Conservation (phyloP, 30 jellyfish, hydroid and myxozoan species). For the Chrysaora quinquecirrha region DNA sequence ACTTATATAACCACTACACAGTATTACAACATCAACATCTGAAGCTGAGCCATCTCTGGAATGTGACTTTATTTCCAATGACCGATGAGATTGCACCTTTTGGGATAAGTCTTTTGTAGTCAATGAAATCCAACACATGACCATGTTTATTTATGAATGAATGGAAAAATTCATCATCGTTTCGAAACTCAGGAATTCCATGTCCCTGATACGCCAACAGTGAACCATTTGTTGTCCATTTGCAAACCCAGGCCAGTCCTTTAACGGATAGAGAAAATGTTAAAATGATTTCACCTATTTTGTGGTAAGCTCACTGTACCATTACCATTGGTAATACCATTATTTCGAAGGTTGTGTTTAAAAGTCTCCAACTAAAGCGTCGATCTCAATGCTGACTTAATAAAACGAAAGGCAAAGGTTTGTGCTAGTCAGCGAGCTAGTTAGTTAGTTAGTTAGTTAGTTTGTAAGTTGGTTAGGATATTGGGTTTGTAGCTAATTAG, state of each 20-base stretch:
- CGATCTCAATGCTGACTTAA: too few species aligned
- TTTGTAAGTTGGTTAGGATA: too few species aligned
- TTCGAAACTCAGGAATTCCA: slow-evolving; percentile 92
- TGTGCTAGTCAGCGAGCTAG: too few species aligned
- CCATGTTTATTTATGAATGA: slow-evolving; percentile 92
- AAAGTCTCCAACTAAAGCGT: too few species aligned
- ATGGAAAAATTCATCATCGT: slow-evolving; percentile 68
- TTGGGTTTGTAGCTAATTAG: too few species aligned
- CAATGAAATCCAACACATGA: slow-evolving; percentile 82
- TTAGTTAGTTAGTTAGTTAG: too few species aligned
- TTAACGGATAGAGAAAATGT: too few species aligned
- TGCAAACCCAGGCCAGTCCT: slow-evolving; percentile 95
- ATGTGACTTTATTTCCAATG: slow-evolving; percentile 39
- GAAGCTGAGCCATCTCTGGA: slow-evolving; percentile 64
- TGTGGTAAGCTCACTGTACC: too few species aligned
- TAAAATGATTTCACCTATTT: too few species aligned
- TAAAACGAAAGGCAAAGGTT: too few species aligned
- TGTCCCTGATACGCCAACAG: slow-evolving; percentile 93
- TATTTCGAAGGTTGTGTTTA: too few species aligned
- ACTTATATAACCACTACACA: slow-evolving; percentile 83
- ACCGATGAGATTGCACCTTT: slow-evolving; percentile 78
- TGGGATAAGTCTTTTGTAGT: slow-evolving; percentile 75
- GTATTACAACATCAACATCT: slow-evolving; percentile 76
- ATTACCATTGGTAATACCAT: too few species aligned
- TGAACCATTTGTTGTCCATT: slow-evolving; percentile 94